Conservation (phyloP, 1,140 invertebrate species). For the Goniozus legneri region DNA sequence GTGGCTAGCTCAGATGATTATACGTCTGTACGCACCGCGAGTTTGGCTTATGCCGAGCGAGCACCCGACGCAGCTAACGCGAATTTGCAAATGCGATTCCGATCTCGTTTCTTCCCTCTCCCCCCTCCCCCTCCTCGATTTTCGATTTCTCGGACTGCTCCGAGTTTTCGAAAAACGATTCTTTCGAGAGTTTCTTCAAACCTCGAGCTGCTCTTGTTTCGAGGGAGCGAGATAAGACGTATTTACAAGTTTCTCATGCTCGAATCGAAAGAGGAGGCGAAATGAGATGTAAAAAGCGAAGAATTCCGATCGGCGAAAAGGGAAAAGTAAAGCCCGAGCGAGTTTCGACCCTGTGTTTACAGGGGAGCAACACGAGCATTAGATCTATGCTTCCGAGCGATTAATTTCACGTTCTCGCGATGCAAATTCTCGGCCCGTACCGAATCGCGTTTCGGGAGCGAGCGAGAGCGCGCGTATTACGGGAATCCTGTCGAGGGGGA, state of each 20-base stretch:
- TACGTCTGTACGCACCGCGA: slow-evolving; percentile 33
- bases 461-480: too few species aligned
- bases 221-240: too few species aligned
- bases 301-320: slow-evolving; percentile 16
- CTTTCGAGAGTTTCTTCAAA: too few species aligned
- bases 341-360: slow-evolving; percentile 48
- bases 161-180: slow-evolving; percentile 9
- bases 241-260: too few species aligned
- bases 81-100: neutral
- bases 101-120: neutral
- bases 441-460: too few species aligned
- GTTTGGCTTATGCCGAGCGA: slow-evolving; percentile 2
- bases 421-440: slow-evolving; percentile 47
- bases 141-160: neutral
- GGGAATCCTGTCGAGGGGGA: too few species aligned
- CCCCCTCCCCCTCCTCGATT: neutral
- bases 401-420: slow-evolving; percentile 42
- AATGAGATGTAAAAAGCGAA: too few species aligned
- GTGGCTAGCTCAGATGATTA: slow-evolving; percentile 51
- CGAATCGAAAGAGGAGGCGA: too few species aligned
- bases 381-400: slow-evolving; percentile 39
- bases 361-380: slow-evolving; percentile 34
- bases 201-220: too few species aligned
- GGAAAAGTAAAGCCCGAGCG: slow-evolving; percentile 32
- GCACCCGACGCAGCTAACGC: slow-evolving; percentile 1